Evolutionary conservation across 2,113 vertebrate genomes (phyloP).

Genomic region (Tringa solitaria): DNA sequence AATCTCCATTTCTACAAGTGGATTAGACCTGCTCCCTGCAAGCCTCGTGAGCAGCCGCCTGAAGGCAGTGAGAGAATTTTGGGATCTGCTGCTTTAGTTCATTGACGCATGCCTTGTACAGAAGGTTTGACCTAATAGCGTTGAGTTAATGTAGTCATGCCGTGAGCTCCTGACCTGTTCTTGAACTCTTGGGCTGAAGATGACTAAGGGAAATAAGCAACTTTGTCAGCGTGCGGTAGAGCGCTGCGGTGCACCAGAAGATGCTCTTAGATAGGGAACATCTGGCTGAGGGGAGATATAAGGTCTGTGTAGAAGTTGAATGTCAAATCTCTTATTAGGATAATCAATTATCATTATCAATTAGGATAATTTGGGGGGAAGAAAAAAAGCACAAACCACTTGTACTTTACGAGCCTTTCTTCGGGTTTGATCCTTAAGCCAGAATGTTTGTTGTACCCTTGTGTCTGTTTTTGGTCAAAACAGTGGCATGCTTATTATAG

Average conservation of each 20-base stretch:
- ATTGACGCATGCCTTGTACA: neutral
- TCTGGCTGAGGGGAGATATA: neutral
- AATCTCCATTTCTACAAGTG: neutral
- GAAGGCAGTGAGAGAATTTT: neutral
- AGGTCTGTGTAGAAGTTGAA: neutral
- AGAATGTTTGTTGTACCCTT: neutral
- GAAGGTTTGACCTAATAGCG: neutral
- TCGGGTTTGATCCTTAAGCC: neutral
- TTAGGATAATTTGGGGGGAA: neutral
- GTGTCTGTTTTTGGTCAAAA: neutral
- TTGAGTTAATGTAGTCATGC: neutral
- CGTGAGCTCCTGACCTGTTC: neutral
- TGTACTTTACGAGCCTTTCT: neutral
- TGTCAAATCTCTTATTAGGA: neutral
- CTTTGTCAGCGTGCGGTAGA: too few relatives aligned
- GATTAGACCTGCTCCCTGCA: neutral
- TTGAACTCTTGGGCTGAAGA: neutral
- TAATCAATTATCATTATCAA: too few relatives aligned
- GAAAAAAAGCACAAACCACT: neutral
- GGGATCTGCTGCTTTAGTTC: neutral
- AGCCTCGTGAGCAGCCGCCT: neutral
- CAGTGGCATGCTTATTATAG: neutral
- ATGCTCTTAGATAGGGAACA: neutral
- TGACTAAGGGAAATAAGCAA: neutral
- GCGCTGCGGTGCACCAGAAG: neutral